Evolutionary conservation across 2,113 vertebrate species (phyloP).

Genomic region (Salvelinus alpinus): DNA sequence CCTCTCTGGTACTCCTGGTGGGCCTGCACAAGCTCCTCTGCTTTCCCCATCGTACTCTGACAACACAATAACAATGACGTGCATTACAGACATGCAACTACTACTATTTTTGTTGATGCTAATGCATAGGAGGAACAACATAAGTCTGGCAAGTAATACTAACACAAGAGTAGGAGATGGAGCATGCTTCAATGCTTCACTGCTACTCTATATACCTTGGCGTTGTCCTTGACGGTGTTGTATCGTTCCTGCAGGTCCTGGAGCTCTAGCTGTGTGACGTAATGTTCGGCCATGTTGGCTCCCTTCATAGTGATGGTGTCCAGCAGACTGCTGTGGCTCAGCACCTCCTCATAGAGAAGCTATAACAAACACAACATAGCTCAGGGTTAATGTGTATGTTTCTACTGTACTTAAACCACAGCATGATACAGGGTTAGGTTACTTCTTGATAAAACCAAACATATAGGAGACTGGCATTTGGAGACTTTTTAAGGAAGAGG

Average conservation of each 20-base stretch:
- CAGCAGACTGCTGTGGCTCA: slow-evolving; percentile 84
- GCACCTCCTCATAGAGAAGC: slow-evolving; percentile 90
- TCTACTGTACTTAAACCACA: no score
- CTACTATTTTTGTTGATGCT: no score
- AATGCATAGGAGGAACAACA: background rate
- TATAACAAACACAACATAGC: slow-evolving; percentile 56
- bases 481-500: no score
- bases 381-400: background rate
- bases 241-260: slow-evolving; percentile 95
- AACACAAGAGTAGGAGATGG: no score
- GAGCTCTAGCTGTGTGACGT: slow-evolving; percentile 87
- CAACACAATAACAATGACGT: background rate
- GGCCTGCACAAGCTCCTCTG: slow-evolving; percentile 82
- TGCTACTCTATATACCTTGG: slow-evolving; percentile 74
- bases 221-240: slow-evolving; percentile 77
- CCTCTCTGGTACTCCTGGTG: slow-evolving; percentile 91
- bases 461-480: no score
- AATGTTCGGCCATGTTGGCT: slow-evolving; percentile 86
- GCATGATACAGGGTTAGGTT: no score
- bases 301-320: slow-evolving; percentile 88
- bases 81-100: no score
- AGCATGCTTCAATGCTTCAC: background rate
- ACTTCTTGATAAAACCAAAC: no score
- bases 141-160: background rate
- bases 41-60: slow-evolving; percentile 83